These are phyloP conservation scores for Odocoileus hemionus DNA, from an alignment of 2,113 vertebrate genomes.

Conservation along the genomic window DNA sequence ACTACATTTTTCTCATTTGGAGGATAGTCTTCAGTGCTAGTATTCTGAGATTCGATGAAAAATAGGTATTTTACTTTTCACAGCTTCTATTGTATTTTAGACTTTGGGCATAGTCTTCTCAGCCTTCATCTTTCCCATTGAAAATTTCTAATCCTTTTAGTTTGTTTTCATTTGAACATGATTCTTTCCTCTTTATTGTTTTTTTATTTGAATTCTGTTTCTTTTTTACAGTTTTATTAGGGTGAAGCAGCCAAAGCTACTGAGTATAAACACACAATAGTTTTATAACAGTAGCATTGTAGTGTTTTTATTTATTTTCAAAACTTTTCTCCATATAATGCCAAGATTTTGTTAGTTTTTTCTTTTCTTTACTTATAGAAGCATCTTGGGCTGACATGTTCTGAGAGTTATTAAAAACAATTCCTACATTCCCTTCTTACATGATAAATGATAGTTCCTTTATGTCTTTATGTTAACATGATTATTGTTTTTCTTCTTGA, in stretches of 20 bases:
- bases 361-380: not conserved
- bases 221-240: not conserved
- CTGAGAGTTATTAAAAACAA: constrained; percentile 28
- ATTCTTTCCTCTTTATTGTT: not conserved
- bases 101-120: not conserved
- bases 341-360: constrained; percentile 9
- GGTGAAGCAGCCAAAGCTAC: not conserved
- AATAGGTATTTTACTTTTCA: not conserved
- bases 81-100: not conserved
- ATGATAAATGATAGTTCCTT: not conserved
- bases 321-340: not conserved
- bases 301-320: not conserved
- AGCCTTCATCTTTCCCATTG: not conserved
- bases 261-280: not conserved
- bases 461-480: not conserved
- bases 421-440: not conserved
- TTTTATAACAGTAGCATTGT: not conserved
- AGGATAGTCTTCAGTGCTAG: not conserved
- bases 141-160: not conserved
- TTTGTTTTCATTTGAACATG: not conserved
- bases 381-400: not conserved
- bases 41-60: not conserved
- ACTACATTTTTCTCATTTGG: not conserved
- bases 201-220: not conserved
- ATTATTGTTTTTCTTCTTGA: not conserved